These are phyloP conservation scores for Drosophila prostipennis DNA, from an alignment of 2,888 invertebrate genomes.

Conservation along the genomic window DNA sequence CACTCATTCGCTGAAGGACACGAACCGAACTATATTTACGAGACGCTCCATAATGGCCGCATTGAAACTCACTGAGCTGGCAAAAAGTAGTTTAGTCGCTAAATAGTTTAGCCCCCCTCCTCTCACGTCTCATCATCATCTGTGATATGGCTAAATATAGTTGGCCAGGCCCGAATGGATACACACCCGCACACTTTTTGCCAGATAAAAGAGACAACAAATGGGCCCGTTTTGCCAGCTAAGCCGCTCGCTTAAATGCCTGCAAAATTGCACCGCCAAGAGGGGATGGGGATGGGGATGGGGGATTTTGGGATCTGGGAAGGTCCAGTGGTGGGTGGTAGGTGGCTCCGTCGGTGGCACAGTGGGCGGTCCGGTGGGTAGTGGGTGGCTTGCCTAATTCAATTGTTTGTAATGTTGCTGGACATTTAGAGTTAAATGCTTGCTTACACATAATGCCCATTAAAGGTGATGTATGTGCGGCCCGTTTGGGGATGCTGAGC, in stretches of 20 bases:
- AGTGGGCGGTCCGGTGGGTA: background rate
- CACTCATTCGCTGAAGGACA: conserved; percentile 48
- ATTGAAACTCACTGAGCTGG: conserved; percentile 72
- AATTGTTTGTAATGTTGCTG: conserved; percentile 66
- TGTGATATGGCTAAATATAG: conserved; percentile 60
- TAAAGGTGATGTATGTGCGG: conserved; percentile 64
- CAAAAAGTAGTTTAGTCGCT: conserved; percentile 70
- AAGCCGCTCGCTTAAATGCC: conserved; percentile 54
- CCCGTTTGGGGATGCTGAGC: conserved; percentile 28
- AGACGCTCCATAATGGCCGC: conserved; percentile 54
- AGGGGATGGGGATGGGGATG: background rate
- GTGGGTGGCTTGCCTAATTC: conserved; percentile 55
- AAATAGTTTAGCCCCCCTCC: conserved; percentile 43
- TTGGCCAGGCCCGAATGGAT: conserved; percentile 27
- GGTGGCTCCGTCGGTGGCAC: too few relatives aligned
- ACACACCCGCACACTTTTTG: conserved; percentile 8
- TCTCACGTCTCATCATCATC: background rate
- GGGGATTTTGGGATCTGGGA: background rate
- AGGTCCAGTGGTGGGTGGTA: conserved; percentile 11
- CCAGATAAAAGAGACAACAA: conserved; percentile 45
- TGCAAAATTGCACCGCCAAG: conserved; percentile 48
- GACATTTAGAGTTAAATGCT: conserved; percentile 67
- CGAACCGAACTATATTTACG: conserved; percentile 41
- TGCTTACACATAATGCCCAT: conserved; percentile 72
- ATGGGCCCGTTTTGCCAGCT: conserved; percentile 49